phyloP scores from a whole-genome alignment of 1,140 invertebrate species.

The Drosophila tsacasi region DNA sequence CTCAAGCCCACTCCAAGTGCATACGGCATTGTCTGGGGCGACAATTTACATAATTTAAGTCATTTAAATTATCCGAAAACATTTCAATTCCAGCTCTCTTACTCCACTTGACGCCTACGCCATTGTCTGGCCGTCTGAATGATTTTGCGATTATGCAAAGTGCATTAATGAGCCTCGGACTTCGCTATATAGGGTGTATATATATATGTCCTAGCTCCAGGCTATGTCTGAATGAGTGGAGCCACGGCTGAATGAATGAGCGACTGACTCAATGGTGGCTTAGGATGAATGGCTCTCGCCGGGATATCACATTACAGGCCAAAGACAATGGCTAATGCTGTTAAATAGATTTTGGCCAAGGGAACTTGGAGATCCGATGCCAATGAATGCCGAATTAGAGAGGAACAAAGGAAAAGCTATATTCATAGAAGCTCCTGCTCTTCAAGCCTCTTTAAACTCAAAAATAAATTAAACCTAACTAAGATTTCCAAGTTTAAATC shows the following conservation, averaged over 20 bases:
- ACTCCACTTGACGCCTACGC: constrained; percentile 38
- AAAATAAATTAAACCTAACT: background rate
- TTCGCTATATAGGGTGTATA: constrained; percentile 1
- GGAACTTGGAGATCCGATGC: background rate
- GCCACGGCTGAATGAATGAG: constrained; percentile 49
- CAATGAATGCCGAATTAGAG: constrained; percentile 45
- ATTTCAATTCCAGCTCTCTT: constrained; percentile 71
- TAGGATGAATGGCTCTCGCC: constrained; percentile 50
- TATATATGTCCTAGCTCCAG: constrained; percentile 29
- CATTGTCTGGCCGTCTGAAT: constrained; percentile 65
- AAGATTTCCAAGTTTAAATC: background rate
- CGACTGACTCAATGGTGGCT: constrained; percentile 17
- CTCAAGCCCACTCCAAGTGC: constrained; percentile 21
- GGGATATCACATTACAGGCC: constrained; percentile 64
- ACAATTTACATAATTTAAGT: constrained; percentile 85
- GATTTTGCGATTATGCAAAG: constrained; percentile 82
- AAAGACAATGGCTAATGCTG: constrained; percentile 62
- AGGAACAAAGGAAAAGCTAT: constrained; percentile 16
- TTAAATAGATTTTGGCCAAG: constrained; percentile 35
- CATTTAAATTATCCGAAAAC: constrained; percentile 84
- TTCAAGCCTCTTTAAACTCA: background rate
- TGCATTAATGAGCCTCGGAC: constrained; percentile 80
- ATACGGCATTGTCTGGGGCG: constrained; percentile 71
- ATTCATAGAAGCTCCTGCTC: constrained; percentile 1
- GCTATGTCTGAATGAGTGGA: constrained; percentile 35